Evolutionary conservation across 2,888 invertebrate genomes (phyloP).

Genomic region (Drosophila eohydei): DNA sequence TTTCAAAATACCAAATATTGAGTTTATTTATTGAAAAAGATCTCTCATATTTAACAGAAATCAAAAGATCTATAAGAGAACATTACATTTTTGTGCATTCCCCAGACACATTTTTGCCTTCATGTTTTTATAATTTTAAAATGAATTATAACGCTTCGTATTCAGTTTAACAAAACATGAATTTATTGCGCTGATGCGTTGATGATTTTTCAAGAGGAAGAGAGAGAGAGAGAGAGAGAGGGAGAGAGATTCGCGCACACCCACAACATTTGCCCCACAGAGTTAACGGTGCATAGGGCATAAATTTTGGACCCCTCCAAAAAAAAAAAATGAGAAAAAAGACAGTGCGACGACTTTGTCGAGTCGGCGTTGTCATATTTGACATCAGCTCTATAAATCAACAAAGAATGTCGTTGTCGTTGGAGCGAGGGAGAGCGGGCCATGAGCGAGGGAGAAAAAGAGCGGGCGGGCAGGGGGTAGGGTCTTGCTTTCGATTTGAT

Average conservation of each 20-base stretch:
- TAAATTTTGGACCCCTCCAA: slow-evolving; percentile 55
- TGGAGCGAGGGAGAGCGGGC: slow-evolving; percentile 8
- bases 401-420: slow-evolving; percentile 59
- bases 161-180: slow-evolving; percentile 66
- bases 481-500: slow-evolving; percentile 68
- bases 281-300: slow-evolving; percentile 78
- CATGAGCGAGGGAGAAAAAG: background rate
- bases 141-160: slow-evolving; percentile 38
- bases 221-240: background rate
- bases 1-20: background rate
- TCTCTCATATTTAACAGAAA: background rate
- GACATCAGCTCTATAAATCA: slow-evolving; percentile 81
- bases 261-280: slow-evolving; percentile 56
- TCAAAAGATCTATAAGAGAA: background rate
- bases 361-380: slow-evolving; percentile 78
- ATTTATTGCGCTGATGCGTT: slow-evolving; percentile 65
- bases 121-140: slow-evolving; percentile 19
- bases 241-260: slow-evolving; percentile 48
- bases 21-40: background rate
- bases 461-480: background rate
- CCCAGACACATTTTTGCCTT: slow-evolving; percentile 9
- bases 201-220: slow-evolving; percentile 32
- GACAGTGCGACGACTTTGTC: slow-evolving; percentile 20
- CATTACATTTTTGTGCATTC: background rate
- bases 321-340: slow-evolving; percentile 6